Evolutionary conservation across 2,888 invertebrate species (phyloP), one percentile per base, ranked within the genome.

Genomic region (Thumatha senex): DNA sequence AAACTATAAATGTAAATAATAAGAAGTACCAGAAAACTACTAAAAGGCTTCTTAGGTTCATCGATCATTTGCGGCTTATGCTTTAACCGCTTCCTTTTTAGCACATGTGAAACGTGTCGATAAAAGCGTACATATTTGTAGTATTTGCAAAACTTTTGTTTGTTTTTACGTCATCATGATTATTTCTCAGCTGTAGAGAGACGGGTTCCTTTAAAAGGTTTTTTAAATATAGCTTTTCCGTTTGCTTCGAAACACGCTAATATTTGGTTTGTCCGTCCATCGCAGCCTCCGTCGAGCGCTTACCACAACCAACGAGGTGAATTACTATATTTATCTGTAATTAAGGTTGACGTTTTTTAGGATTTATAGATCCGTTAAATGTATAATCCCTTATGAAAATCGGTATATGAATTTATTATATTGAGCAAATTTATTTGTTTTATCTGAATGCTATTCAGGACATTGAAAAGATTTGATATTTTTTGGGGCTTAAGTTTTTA

Each of bases 1-100:
- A 85, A 84, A 82, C 82, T 84, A 76, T 77, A 74, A 78, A 80
- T 80, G 78, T 76, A 62, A 82, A 74, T 80, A 80, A 79, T 80
- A 80, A 76, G 68, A 63, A 62, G 62, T 67, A 74, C 74, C 74
- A 76, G 79, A 84, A 83, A 82, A 75, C 72, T 69, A 70, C 69
- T 77, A 74, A 76, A 75, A 76, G 72, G 70, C 72, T 73, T 78
- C 70, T 76, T 67, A 70, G 66, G 74, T 77, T 70, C 74, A 75
- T 79, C 75, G 76, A 81, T 80, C 76, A 79, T 74, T 77, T 73
- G 61, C 59, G 63, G 59, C 54, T 64, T 59, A 59, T 66, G 61
- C 64, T 72, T 68, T 65, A 71, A 69, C 63, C 47, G 67, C 66
- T 75, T 78, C 74, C 75, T 74, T 72, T 77, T 70, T 69, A 69